A percentile compares a stretch with the other conserved stretches of the same genome.
Evolutionary conservation across 2,888 invertebrate genomes (phyloP).

Genomic region (Euproctis similis): DNA sequence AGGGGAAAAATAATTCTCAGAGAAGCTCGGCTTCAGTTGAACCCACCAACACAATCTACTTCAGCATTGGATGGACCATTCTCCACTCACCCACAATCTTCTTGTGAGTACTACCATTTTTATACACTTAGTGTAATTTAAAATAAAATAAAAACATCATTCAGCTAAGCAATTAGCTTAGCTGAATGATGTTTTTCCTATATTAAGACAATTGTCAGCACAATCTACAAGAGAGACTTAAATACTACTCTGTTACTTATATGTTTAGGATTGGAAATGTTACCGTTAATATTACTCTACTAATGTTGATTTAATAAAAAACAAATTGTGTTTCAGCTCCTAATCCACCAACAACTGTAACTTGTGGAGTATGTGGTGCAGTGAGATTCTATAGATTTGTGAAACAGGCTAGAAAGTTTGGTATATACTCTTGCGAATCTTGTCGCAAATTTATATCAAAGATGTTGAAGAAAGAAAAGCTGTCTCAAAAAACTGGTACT

Average conservation of each 20-base stretch:
- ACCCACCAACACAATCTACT: slow-evolving; percentile 53
- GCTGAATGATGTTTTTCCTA: too few relatives aligned
- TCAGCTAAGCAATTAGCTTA: too few relatives aligned
- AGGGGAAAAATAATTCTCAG: slow-evolving; percentile 82
- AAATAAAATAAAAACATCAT: too few relatives aligned
- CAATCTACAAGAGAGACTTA: too few relatives aligned
- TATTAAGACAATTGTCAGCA: too few relatives aligned
- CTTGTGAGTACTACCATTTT: slow-evolving; percentile 68
- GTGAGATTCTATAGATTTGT: slow-evolving; percentile 85
- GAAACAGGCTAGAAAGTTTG: slow-evolving; percentile 88
- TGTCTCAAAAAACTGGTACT: slow-evolving; percentile 71
- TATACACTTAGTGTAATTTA: too few relatives aligned
- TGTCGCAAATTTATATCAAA: slow-evolving; percentile 92
- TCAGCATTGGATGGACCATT: slow-evolving; percentile 80
- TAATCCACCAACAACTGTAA: slow-evolving; percentile 79
- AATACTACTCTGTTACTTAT: too few relatives aligned
- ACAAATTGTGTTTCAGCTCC: slow-evolving; percentile 47
- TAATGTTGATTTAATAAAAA: too few relatives aligned
- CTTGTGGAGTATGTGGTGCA: slow-evolving; percentile 87
- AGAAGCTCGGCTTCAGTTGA: slow-evolving; percentile 80
- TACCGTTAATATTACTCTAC: too few relatives aligned
- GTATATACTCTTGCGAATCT: slow-evolving; percentile 88
- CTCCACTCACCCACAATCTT: slow-evolving; percentile 52
- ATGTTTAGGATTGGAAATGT: too few relatives aligned
- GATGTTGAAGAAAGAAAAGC: slow-evolving; percentile 81